These are phyloP conservation scores for Octopus bimaculoides DNA, from an alignment of 1,140 invertebrate species.

Conservation along the genomic window DNA sequence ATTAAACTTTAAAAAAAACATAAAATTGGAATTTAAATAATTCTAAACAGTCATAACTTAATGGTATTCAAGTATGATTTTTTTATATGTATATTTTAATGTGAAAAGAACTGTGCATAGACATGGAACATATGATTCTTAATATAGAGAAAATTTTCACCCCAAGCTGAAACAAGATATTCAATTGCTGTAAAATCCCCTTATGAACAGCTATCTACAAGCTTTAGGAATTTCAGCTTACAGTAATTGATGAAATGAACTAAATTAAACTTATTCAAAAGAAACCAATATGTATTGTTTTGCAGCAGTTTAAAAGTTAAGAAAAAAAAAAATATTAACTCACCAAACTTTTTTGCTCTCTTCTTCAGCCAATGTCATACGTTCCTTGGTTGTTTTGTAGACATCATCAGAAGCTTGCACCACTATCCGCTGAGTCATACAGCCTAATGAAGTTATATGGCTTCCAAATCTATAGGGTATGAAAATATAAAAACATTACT, in stretches of 20 bases:
- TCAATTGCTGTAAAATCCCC: too few relatives aligned
- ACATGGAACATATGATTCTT: too few relatives aligned
- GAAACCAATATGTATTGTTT: not conserved
- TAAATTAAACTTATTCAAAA: too few relatives aligned
- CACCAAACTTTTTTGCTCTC: conserved; percentile 91
- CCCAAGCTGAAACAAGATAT: too few relatives aligned
- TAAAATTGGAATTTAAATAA: too few relatives aligned
- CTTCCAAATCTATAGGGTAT: conserved; percentile 29
- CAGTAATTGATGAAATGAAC: not conserved
- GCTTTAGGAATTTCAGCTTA: not conserved
- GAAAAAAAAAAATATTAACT: conserved; percentile 21
- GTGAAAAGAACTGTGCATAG: too few relatives aligned
- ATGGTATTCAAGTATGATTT: too few relatives aligned
- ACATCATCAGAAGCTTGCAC: conserved; percentile 92
- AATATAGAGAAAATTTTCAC: too few relatives aligned
- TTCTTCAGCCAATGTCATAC: conserved; percentile 81
- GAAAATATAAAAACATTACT: conserved; percentile 12
- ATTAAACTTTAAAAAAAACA: too few relatives aligned
- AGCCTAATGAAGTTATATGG: conserved; percentile 74
- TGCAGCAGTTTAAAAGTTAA: conserved; percentile 69
- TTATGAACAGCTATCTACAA: too few relatives aligned
- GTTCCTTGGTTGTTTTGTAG: conserved; percentile 83
- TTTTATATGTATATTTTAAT: too few relatives aligned
- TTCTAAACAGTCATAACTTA: too few relatives aligned
- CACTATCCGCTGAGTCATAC: conserved; percentile 79